A percentile compares a stretch with the other conserved stretches of the same genome.
These are phyloP conservation scores for Drosophila ambigua DNA, from an alignment of 1,140 invertebrate species.

Conservation along the genomic window DNA sequence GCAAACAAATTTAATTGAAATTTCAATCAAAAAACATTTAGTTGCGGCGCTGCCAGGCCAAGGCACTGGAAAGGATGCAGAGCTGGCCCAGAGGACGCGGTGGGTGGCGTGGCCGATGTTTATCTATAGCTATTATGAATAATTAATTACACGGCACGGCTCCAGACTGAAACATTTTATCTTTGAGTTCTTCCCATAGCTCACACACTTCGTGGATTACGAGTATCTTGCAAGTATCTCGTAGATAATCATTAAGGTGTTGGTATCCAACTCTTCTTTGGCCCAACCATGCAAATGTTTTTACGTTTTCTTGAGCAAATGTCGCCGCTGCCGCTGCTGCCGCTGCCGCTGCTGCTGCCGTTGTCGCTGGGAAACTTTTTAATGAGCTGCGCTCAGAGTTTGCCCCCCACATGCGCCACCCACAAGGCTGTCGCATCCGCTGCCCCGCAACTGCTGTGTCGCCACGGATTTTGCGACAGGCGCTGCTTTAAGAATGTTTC, in stretches of 20 bases:
- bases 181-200: conserved; percentile 42
- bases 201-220: conserved; percentile 39
- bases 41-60: conserved; percentile 11
- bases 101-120: neutral
- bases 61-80: neutral
- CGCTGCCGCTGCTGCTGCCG: conserved; percentile 16
- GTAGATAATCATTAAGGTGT: conserved; percentile 73
- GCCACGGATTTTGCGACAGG: conserved; percentile 50
- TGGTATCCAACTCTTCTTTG: conserved; percentile 17
- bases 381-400: conserved; percentile 66
- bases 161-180: conserved; percentile 57
- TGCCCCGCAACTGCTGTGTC: conserved; percentile 3
- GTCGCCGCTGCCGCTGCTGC: conserved; percentile 52
- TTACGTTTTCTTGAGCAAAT: conserved; percentile 70
- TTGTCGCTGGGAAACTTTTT: conserved; percentile 74
- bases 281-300: conserved; percentile 56
- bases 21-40: conserved; percentile 53
- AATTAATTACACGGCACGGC: conserved; percentile 68
- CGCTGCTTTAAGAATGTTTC: conserved; percentile 77
- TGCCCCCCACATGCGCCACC: conserved; percentile 12
- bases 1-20: conserved; percentile 60
- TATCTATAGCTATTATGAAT: conserved; percentile 67
- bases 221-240: conserved; percentile 68
- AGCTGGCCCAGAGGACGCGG: conserved; percentile 1
- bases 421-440: conserved; percentile 2